Evolutionary conservation across 1,140 invertebrate genomes (phyloP).

Genomic region (Drosophila tani): DNA sequence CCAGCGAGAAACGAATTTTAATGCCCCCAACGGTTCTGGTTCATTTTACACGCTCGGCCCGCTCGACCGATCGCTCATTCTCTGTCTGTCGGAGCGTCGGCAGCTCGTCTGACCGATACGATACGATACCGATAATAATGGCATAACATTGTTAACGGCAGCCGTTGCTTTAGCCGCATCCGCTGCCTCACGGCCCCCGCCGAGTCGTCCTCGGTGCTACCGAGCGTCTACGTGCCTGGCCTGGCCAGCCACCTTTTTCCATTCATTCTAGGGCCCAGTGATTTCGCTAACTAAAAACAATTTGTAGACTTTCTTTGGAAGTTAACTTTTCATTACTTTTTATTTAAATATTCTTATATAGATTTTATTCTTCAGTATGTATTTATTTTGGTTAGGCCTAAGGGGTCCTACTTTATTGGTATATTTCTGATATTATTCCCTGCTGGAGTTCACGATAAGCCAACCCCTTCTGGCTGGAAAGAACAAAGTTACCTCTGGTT

Average conservation of each 20-base stretch:
- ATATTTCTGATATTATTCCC: neutral
- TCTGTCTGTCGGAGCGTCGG: conserved; percentile 18
- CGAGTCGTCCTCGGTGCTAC: conserved; percentile 20
- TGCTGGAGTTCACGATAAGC: conserved; percentile 12
- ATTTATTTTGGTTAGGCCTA: too few species aligned
- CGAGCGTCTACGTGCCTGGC: conserved; percentile 45
- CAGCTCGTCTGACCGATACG: conserved; percentile 37
- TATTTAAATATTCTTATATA: neutral
- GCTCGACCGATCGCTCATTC: conserved; percentile 32
- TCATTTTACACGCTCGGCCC: conserved; percentile 65
- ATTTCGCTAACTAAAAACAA: neutral
- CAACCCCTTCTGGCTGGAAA: neutral
- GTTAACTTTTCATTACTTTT: neutral
- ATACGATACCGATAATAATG: conserved; percentile 47
- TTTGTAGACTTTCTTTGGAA: neutral
- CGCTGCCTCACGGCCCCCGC: neutral
- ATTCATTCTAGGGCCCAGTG: neutral
- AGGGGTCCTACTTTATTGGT: too few species aligned
- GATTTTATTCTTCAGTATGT: too few species aligned
- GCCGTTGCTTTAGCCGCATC: conserved; percentile 1
- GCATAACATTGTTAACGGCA: conserved; percentile 41
- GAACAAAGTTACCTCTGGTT: neutral
- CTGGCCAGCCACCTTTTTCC: neutral
- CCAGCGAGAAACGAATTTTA: conserved; percentile 57
- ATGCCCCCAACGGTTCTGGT: conserved; percentile 58